Base-by-base conservation (phyloP, 2,888 invertebrate genomes). In the Nephrocerus scutellatus region DNA sequence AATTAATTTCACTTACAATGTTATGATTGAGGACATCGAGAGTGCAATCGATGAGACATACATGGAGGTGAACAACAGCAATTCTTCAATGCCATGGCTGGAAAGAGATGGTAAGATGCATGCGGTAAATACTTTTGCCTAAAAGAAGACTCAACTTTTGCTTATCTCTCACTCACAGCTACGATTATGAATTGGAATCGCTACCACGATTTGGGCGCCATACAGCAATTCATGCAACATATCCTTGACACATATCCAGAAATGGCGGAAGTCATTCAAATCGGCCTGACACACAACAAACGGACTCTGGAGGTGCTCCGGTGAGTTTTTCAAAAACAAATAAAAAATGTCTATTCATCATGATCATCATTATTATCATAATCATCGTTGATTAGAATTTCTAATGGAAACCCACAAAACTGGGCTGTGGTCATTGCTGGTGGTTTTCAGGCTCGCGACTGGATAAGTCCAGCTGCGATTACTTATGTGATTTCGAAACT, bases 401-500 rank as follows among this genome's bases (percentile, higher is more conserved):
- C 84, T 6, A 82, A 83, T 53, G 82, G 82, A 2, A 66, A 73
- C 25, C 54, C 67, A 0, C 65, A 66, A 2, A 82, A 79, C 37
- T 70, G 71, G 31, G 81, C 80, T 0, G 71, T 84, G 2, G 84
- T 84, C 76, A 64, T 84, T 20, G 82, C 82, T 52, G 80, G 78
- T 0, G 81, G 86, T 3, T 82, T 88, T 44, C 89, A 90, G 56
- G 85, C 87, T 0, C 74, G 92, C 13, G 93, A 95, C 71, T 95
- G 88, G 88, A 81, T 88, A 49, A 81, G 82, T 26, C 80, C 84
- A 0, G 84, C 87, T 0, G 76, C 82, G 1, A 80, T 84, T 4
- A 84, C 86, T 1, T 86, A 79, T 63, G 73, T 86, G 30, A 80
- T 86, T 8, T 77, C 85, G 51, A 73, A 78, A 43, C 66, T 88